phyloP scores from a whole-genome alignment of 1,140 invertebrate species.

The Orchestia grillus region DNA sequence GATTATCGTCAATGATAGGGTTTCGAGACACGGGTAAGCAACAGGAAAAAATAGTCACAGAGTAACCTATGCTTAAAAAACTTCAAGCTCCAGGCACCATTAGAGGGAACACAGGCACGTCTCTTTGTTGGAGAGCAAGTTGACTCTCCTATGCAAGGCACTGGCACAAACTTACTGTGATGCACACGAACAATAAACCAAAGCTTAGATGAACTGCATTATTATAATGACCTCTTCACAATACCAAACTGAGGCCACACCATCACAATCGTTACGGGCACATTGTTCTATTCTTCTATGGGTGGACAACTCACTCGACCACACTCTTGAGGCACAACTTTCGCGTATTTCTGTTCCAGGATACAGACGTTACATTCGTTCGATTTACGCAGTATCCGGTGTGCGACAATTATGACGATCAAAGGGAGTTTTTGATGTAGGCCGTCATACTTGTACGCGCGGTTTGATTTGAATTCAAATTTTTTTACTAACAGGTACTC shows the following conservation, averaged over 20 bases:
- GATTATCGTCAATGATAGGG: neutral
- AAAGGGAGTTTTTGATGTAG: no score
- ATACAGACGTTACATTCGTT: neutral
- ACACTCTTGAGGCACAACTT: neutral
- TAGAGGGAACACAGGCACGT: neutral
- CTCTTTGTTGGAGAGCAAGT: neutral
- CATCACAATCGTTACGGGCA: neutral
- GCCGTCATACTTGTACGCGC: no score
- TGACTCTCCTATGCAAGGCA: neutral
- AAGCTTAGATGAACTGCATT: neutral
- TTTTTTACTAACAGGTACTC: no score
- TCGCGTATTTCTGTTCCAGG: neutral
- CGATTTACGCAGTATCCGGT: no score
- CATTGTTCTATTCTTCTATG: neutral
- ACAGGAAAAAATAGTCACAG: neutral
- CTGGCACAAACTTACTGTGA: neutral
- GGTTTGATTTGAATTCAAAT: no score
- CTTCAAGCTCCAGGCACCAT: neutral
- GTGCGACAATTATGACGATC: no score
- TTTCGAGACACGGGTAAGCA: neutral
- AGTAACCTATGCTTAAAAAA: neutral
- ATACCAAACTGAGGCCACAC: neutral
- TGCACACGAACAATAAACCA: neutral
- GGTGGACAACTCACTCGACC: no score
- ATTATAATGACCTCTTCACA: neutral